A percentile compares a stretch with the other conserved stretches of the same genome.
Evolutionary conservation across 2,797 vertebrate species (phyloP).

Genomic region (Lindbergichthys nudifrons): DNA sequence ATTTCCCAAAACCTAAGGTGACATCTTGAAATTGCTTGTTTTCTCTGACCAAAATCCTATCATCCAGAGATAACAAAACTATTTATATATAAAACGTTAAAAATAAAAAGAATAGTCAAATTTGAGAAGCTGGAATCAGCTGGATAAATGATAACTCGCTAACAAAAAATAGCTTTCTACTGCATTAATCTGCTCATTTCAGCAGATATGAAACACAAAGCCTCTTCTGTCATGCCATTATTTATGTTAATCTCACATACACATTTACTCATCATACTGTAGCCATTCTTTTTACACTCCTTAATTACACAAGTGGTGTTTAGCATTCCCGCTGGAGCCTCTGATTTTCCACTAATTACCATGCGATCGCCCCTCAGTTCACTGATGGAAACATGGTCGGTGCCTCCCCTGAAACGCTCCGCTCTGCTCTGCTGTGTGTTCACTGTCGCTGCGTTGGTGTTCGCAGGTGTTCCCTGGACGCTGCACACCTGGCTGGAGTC

Average conservation of each 20-base stretch:
- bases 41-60: neutral
- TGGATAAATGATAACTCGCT: neutral
- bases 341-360: slow-evolving; percentile 24
- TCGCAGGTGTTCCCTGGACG: slow-evolving; percentile 87
- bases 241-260: slow-evolving; percentile 26
- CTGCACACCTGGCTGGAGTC: slow-evolving; percentile 89
- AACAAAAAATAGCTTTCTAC: neutral
- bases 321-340: slow-evolving; percentile 9
- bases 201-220: slow-evolving; percentile 1
- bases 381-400: slow-evolving; percentile 77
- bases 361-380: slow-evolving; percentile 33
- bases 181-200: slow-evolving; percentile 12
- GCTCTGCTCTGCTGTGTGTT: slow-evolving; percentile 29
- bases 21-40: neutral
- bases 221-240: slow-evolving; percentile 16
- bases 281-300: slow-evolving; percentile 8
- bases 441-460: slow-evolving; percentile 42
- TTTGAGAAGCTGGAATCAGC: neutral
- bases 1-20: neutral
- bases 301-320: slow-evolving; percentile 28
- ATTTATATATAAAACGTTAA: neutral
- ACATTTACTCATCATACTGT: slow-evolving; percentile 11
- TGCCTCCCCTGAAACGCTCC: slow-evolving; percentile 29
- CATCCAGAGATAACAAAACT: neutral
- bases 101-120: neutral